Percentiles rank a stretch among this genome's conserved stretches.
phyloP scores from a whole-genome alignment of 2,888 invertebrate genomes.

The Nomada hirtipes region DNA sequence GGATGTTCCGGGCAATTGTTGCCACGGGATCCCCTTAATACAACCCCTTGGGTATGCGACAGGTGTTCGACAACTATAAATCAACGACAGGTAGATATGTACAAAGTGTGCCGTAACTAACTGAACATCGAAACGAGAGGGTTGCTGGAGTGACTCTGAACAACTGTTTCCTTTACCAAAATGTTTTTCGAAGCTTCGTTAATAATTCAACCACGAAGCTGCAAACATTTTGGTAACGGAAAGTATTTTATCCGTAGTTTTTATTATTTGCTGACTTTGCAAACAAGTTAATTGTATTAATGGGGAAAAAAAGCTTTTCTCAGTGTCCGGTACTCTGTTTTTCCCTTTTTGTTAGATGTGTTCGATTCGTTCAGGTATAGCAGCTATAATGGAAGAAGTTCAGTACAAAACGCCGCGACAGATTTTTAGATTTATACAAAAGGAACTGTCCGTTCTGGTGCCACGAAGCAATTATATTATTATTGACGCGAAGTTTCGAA shows the following conservation, averaged over 20 bases:
- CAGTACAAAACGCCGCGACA: constrained; percentile 85
- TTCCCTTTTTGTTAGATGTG: constrained; percentile 70
- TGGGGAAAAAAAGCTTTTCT: neutral
- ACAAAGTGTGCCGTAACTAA: neutral
- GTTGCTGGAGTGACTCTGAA: no score
- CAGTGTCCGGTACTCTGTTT: constrained; percentile 14
- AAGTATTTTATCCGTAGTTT: no score
- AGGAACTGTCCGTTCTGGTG: constrained; percentile 86
- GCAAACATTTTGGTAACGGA: no score
- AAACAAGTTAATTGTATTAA: neutral
- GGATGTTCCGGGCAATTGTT: constrained; percentile 86
- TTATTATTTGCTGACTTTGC: neutral
- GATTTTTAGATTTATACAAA: constrained; percentile 86
- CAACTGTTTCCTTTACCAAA: no score
- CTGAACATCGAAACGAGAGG: no score
- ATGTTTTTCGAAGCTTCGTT: no score
- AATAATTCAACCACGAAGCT: no score
- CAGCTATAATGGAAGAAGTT: constrained; percentile 86
- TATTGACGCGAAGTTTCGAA: constrained; percentile 87
- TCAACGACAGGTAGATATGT: constrained; percentile 84
- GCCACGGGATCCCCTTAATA: constrained; percentile 86
- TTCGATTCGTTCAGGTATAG: constrained; percentile 82
- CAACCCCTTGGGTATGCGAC: constrained; percentile 87
- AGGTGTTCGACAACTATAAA: constrained; percentile 85
- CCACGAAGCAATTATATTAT: constrained; percentile 87